Conservation (phyloP, 2,888 invertebrate genomes). For the Pachydiplax longipennis region DNA sequence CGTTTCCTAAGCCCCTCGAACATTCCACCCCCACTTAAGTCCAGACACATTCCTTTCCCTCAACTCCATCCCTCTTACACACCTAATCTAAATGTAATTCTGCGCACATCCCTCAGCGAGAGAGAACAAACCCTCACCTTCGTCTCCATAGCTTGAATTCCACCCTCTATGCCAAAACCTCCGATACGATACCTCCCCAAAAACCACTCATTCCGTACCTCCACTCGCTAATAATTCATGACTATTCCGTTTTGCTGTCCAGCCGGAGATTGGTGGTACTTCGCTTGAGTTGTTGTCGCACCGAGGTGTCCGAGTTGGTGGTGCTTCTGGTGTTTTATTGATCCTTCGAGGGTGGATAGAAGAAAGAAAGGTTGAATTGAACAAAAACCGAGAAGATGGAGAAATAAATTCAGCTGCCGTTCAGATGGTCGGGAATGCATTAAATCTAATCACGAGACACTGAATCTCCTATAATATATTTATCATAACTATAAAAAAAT, state of each 20-base stretch:
- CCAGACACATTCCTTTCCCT: not conserved
- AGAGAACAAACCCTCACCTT: not conserved
- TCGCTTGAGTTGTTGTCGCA: not conserved
- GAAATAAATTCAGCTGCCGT: not conserved
- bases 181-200: not conserved
- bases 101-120: not conserved
- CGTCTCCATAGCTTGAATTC: not conserved
- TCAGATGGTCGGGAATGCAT: not conserved
- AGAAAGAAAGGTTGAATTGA: not conserved
- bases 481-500: too few relatives aligned
- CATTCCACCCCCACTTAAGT: not conserved
- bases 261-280: slow-evolving; percentile 14
- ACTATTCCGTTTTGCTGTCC: slow-evolving; percentile 16
- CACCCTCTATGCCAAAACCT: not conserved
- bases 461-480: too few relatives aligned
- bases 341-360: not conserved
- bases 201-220: not conserved
- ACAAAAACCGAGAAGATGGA: not conserved
- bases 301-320: not conserved
- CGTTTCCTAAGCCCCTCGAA: not conserved
- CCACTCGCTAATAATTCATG: slow-evolving; percentile 22
- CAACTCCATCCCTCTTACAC: not conserved
- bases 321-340: slow-evolving; percentile 10
- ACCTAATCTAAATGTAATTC: slow-evolving; percentile 42
- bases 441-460: too few relatives aligned